A percentile compares a stretch with the other conserved stretches of the same genome.
Conservation (phyloP, 2,113 vertebrate genomes). For the Ammodytes dubius region DNA sequence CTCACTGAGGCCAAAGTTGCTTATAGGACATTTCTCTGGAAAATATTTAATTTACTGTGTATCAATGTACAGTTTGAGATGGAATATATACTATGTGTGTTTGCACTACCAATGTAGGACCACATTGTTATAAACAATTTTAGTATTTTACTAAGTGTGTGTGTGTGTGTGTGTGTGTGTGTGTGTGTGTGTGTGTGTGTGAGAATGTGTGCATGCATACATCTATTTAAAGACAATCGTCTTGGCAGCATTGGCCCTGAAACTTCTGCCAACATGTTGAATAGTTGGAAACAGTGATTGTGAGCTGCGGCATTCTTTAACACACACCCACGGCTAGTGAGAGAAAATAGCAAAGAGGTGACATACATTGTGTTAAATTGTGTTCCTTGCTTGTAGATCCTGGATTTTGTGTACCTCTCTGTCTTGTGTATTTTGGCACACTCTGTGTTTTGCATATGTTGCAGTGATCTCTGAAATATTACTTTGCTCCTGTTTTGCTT, state of each 20-base stretch:
- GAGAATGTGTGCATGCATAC: slow-evolving; percentile 16
- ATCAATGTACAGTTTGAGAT: neutral
- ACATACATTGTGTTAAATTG: neutral
- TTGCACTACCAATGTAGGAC: neutral
- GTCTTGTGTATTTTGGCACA: neutral
- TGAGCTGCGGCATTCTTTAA: slow-evolving; percentile 7
- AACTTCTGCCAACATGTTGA: slow-evolving; percentile 50
- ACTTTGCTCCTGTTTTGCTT: neutral
- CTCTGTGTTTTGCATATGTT: neutral
- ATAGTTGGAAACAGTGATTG: slow-evolving; percentile 32
- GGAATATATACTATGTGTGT: neutral
- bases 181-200: too few relatives aligned
- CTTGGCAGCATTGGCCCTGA: slow-evolving; percentile 54
- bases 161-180: neutral
- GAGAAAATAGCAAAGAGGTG: neutral
- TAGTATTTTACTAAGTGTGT: too few relatives aligned
- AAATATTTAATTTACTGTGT: neutral
- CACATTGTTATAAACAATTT: too few relatives aligned
- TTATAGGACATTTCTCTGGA: too few relatives aligned
- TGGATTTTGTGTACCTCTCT: neutral
- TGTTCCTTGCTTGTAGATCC: neutral
- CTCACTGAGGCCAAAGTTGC: neutral
- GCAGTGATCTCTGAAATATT: neutral
- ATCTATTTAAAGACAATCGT: slow-evolving; percentile 35
- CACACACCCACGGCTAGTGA: neutral